Percentiles rank a stretch among this genome's conserved stretches.
These are phyloP conservation scores for Pachycephus smyrnensis DNA, from an alignment of 2,888 invertebrate species.

Conservation along the genomic window DNA sequence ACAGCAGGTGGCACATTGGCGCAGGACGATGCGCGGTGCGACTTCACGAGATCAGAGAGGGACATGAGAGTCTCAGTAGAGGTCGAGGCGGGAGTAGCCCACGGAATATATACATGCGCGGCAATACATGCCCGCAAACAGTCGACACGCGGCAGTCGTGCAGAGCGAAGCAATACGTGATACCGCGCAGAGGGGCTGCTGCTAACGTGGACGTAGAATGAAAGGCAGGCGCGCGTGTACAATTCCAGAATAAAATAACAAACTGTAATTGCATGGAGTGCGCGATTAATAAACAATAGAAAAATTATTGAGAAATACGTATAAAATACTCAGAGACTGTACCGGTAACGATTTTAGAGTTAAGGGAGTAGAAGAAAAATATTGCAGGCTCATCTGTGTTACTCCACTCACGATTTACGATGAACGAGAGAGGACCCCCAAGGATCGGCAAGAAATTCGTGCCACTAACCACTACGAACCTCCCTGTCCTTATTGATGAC, in stretches of 20 bases:
- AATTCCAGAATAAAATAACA: neutral
- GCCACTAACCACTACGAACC: neutral
- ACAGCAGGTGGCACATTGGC: constrained; percentile 12
- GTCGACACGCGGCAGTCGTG: constrained; percentile 64
- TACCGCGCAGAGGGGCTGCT: neutral
- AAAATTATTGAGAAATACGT: neutral
- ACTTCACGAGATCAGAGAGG: neutral
- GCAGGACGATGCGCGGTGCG: constrained; percentile 10
- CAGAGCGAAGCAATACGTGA: constrained; percentile 36
- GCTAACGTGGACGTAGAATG: neutral
- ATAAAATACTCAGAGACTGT: neutral
- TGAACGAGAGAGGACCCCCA: neutral
- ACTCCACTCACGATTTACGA: neutral
- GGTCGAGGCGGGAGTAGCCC: constrained; percentile 39
- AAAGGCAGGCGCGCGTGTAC: neutral
- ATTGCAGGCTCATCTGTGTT: neutral
- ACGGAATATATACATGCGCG: constrained; percentile 50
- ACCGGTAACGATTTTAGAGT: neutral
- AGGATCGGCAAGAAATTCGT: neutral
- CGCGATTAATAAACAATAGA: neutral
- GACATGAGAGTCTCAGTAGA: neutral
- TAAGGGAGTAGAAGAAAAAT: neutral
- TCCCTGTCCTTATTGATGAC: neutral
- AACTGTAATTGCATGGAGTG: neutral
- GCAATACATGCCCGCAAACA: constrained; percentile 57